Base-by-base conservation (phyloP, 2,797 vertebrate species). In the Lepus oiostolus region DNA sequence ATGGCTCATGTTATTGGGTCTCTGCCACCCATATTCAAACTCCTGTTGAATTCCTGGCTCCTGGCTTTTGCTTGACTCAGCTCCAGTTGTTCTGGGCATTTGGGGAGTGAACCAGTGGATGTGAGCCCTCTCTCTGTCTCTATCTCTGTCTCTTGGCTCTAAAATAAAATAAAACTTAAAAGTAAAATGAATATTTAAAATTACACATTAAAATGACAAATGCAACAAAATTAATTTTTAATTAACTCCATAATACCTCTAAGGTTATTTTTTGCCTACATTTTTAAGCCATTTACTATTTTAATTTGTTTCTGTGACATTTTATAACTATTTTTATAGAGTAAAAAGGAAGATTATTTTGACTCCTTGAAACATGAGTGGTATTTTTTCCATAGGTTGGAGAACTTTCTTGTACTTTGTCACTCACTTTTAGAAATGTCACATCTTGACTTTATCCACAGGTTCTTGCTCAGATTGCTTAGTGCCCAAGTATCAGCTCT, bases 171-270 rank as follows among this genome's bases (percentile, higher is more conserved):
- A 42, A 42, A 58, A 52, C 26, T 65, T 82, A 92, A 17, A 60
- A 96, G 82, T 30, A 76, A 28, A 50, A 7, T 80, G 3, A 91
- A 28, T 92, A 63, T 26, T 63, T 71, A 35, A 86, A 82, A 68
- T 81, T 80, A 76, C 3, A 19, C 32, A 28, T 82, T 72, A 68
- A 94, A 86, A 63, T 85, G 28, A 70, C 5, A 63, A 92, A 24
- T 83, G n/a, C 7, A 95, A 16, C 13, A 70, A 62, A 47, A 19
- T 42, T 35, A 77, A 21, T 35, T 85, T 60, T 68, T 75, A 95
- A 65, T 30, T 38, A 68, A 5, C 19, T 82, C 12, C 9, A 28
- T 74, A 30, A 35, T 88, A 74, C 14, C 19, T 24, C 19, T 7
- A 32, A 26, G 77, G 42, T 77, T 30, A 8, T 19, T 95, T 70